Evolutionary conservation across 2,797 vertebrate species (phyloP), one percentile per base, ranked within the genome.

Genomic region (Neostethus bicornis): DNA sequence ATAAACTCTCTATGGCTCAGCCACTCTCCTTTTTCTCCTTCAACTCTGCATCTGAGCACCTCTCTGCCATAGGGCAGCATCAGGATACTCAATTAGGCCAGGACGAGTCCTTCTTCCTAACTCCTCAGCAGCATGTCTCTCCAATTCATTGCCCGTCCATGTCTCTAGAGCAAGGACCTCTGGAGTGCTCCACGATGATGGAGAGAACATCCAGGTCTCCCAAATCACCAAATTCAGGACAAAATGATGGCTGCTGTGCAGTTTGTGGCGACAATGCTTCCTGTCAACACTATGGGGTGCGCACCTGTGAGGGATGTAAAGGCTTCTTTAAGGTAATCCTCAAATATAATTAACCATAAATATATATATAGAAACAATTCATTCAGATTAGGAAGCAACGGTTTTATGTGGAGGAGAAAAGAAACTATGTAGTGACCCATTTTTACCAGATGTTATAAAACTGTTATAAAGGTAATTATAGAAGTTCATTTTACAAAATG

Each of bases 251-350:
- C 0, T 93, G 93, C 69, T 99, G 97, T 34, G 97, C 95, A 0
- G 97, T 98, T 45, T 98, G 96, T 25, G 96, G 96, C 21, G 97
- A 98, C 89, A 98, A 94, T 0, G 97, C 97, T 1, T 96, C 97
- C 0, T 98, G 96, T 77, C 96, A 99, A 87, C 97, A 98, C 85
- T 98, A 98, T 0, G 97, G 96, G 0, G 96, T 98, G 48, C 96
- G 96, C 43, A 98, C 92, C 31, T 96, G 94, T 41, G 96, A 97
- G 80, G 96, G 96, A 51, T 97, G 96, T 87, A 97, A 97, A 75
- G 96, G 96, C 45, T 93, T 94, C 67, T 87, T 89, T 73, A 95
- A 97, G 95, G 96, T 97, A 81, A 70, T 37, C 34, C 34, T 37
- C 7, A n/a, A n/a, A 7, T n/a, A 34, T 34, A 12, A 14, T 14